Percentiles rank a stretch among this genome's conserved stretches.
phyloP scores from a whole-genome alignment of 2,888 invertebrate genomes.

The Sinotaia quadrata region DNA sequence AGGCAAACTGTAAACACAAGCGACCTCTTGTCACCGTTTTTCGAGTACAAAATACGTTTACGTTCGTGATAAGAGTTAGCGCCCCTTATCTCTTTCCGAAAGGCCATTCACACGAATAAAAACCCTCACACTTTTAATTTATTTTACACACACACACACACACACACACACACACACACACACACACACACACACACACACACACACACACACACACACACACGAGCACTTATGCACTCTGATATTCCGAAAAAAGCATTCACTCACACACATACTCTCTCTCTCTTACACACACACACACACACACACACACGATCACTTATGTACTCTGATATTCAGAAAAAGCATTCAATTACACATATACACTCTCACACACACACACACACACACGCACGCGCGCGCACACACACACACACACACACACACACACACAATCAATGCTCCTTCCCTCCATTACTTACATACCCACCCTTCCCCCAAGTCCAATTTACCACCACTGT shows the following conservation, averaged over 20 bases:
- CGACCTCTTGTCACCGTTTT: too few species aligned
- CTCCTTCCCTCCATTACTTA: neutral
- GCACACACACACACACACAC: constrained; percentile 5
- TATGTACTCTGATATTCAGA: constrained; percentile 1
- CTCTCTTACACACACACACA: constrained; percentile 24
- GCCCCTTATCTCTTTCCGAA: too few species aligned
- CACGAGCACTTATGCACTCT: constrained; percentile 10
- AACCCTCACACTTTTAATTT: constrained; percentile 1
- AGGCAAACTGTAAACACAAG: too few species aligned
- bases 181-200: constrained; percentile 23
- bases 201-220: constrained; percentile 24
- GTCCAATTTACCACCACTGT: too few species aligned
- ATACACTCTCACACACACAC: neutral
- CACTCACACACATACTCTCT: constrained; percentile 1
- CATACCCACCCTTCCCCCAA: neutral
- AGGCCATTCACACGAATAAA: neutral
- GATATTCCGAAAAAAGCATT: constrained; percentile 7
- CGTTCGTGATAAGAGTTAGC: too few species aligned
- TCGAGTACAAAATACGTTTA: too few species aligned
- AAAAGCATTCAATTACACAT: neutral
- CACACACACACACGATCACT: constrained; percentile 16
- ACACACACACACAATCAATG: constrained; percentile 3
- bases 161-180: constrained; percentile 24
- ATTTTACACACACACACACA: neutral
- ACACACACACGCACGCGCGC: neutral